phyloP scores from a whole-genome alignment of 2,113 vertebrate genomes.

The Crotalus viridis region DNA sequence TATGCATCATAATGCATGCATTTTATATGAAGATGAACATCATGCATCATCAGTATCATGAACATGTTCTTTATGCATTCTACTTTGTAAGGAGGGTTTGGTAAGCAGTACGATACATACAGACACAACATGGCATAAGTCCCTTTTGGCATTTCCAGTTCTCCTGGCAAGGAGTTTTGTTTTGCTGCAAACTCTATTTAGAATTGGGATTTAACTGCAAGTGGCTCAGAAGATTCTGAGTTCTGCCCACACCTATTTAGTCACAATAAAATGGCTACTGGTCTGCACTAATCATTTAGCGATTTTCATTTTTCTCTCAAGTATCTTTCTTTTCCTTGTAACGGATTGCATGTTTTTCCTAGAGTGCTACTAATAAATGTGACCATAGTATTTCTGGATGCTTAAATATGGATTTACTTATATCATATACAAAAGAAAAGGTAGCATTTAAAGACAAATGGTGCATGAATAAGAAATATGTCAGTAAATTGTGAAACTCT shows the following conservation, averaged over 20 bases:
- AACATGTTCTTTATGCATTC: neutral
- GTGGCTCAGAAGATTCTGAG: neutral
- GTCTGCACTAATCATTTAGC: neutral
- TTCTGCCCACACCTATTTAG: neutral
- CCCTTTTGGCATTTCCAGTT: neutral
- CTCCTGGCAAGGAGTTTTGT: neutral
- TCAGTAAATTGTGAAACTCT: neutral
- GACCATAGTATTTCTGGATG: neutral
- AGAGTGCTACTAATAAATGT: neutral
- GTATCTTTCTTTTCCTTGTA: neutral
- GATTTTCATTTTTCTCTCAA: neutral
- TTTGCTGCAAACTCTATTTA: neutral
- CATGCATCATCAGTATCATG: neutral
- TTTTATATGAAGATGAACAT: neutral
- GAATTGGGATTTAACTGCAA: neutral
- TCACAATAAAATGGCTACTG: neutral
- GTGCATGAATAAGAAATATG: neutral
- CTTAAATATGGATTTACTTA: neutral
- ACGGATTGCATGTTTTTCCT: neutral
- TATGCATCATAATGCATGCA: neutral
- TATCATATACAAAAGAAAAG: neutral
- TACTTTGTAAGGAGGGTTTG: neutral
- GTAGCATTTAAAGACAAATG: neutral
- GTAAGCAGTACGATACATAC: neutral
- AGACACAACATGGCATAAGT: neutral